Percentiles rank a stretch among this genome's conserved stretches.
These are phyloP conservation scores for Ginglymostoma cirratum DNA, from an alignment of 2,113 vertebrate genomes.

Conservation along the genomic window DNA sequence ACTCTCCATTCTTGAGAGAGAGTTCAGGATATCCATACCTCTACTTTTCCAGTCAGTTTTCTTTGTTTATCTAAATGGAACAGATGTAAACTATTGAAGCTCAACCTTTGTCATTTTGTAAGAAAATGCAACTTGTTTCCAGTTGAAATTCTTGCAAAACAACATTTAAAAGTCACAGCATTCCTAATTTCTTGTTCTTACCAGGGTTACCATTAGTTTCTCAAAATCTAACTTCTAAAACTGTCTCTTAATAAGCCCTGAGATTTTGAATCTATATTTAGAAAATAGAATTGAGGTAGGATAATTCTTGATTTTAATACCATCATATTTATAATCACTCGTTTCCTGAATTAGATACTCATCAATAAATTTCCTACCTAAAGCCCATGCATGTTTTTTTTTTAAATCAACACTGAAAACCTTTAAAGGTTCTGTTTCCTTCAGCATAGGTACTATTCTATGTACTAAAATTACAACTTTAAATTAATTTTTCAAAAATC, in stretches of 20 bases:
- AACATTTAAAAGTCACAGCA: neutral
- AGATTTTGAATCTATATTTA: neutral
- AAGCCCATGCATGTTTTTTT: neutral
- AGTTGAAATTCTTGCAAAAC: conserved; percentile 16
- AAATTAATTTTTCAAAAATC: neutral
- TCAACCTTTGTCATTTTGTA: conserved; percentile 3
- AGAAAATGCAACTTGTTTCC: conserved; percentile 6
- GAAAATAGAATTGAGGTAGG: neutral
- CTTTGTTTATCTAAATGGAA: neutral
- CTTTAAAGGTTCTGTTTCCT: conserved; percentile 13
- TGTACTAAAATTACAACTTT: too few species aligned
- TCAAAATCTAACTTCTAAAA: neutral
- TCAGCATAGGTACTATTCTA: neutral
- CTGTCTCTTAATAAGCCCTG: too few species aligned
- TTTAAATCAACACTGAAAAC: neutral
- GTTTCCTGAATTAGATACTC: neutral
- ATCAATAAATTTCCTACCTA: neutral
- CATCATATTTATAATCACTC: neutral
- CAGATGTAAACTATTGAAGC: neutral
- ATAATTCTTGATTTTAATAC: neutral
- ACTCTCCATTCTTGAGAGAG: conserved; percentile 20
- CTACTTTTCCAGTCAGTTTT: neutral
- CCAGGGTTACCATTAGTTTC: neutral
- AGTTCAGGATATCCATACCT: neutral
- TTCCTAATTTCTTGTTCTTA: neutral